Conservation (phyloP, 2,797 vertebrate genomes). For the Florisuga fusca region DNA sequence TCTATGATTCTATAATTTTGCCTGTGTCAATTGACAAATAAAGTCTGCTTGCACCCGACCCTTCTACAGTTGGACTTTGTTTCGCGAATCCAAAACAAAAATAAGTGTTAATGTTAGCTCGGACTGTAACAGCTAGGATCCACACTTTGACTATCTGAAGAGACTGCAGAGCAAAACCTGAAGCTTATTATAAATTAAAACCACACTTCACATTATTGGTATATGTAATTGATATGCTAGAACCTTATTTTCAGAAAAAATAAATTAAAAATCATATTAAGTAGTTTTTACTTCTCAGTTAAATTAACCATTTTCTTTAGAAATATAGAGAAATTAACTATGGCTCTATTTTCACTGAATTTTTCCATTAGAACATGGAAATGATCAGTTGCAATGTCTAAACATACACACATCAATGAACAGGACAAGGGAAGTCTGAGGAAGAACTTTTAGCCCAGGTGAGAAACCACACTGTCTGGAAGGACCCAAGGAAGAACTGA, state of each 20-base stretch:
- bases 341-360: constrained; percentile 35
- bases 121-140: not conserved
- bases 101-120: too few relatives aligned
- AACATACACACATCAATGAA: not conserved
- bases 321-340: constrained; percentile 15
- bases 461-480: not conserved
- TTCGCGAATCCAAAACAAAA: too few relatives aligned
- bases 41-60: too few relatives aligned
- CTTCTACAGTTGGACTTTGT: too few relatives aligned
- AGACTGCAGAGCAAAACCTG: not conserved
- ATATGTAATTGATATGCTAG: not conserved
- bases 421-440: not conserved
- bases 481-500: not conserved
- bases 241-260: constrained; percentile 52
- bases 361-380: not conserved
- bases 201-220: too few relatives aligned
- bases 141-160: not conserved
- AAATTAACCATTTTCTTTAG: constrained; percentile 36
- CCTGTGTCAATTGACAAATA: too few relatives aligned
- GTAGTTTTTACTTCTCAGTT: constrained; percentile 31
- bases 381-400: not conserved
- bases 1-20: too few relatives aligned
- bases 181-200: not conserved
- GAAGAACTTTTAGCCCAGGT: not conserved
- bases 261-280: constrained; percentile 15